Evolutionary conservation across 1,140 invertebrate species (phyloP), one percentile per base, ranked within the genome.

Genomic region (Drosophila sp.): DNA sequence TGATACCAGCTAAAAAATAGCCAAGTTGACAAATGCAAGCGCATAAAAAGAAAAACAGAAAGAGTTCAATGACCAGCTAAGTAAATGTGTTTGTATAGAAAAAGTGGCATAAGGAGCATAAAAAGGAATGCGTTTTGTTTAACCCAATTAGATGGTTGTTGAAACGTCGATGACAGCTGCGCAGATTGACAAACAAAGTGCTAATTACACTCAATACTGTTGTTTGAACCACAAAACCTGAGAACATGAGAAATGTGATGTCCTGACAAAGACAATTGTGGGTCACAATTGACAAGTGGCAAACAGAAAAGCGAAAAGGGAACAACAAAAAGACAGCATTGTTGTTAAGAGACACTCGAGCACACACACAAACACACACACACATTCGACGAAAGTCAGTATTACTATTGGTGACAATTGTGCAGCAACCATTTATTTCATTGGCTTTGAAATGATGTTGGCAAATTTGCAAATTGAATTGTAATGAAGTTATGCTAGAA

Each of bases 401-500:
- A 29, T 59, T 21, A 43, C 43, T 59, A 41, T 38, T 45, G 63
- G 29, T 45, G 54, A 53, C 63, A 67, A 46, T 59, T 32, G 25
- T 7, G 3, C 1, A 13, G 34, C 25, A 16, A 7, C 29, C 46
- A 18, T 69, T 45, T 53, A 8, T 53, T 61, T 25, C 62, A 50
- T 57, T 72, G 45, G 29, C 14, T 40, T 38, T 50, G 16, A 9
- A 45, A 48, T 46, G 13, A 27, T 11, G 43, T 7, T 50, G 9
- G 36, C 16, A 43, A 51, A 53, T 72, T 50, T 34, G 25, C 45
- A 53, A 67, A 72, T 72, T 67, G 54, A 72, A 72, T 67, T 59
- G 38, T 59, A 67, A 59, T 72, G 54, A 67, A 67, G 29, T 59
- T 53, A 46, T 36, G 16, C 18, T 1, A 21, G 0, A 11, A 14